A percentile compares a stretch with the other conserved stretches of the same genome.
phyloP scores from a whole-genome alignment of 2,888 invertebrate genomes.

The Notodonta dromedarius region DNA sequence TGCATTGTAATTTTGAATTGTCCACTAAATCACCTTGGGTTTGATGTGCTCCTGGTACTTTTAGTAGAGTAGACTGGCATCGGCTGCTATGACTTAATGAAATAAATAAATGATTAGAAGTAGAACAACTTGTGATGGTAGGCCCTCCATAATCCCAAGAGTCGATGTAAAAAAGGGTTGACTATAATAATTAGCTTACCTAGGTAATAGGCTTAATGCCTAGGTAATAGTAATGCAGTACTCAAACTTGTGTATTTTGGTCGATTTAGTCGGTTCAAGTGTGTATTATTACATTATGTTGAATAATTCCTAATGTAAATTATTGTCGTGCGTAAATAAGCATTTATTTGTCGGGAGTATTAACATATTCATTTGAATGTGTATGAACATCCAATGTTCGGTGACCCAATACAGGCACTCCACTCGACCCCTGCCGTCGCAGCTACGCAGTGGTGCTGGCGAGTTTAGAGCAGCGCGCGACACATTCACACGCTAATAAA shows the following conservation, averaged over 20 bases:
- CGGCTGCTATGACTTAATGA: neutral
- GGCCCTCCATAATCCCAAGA: no score
- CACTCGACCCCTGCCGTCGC: slow-evolving; percentile 58
- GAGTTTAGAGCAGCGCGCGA: slow-evolving; percentile 48
- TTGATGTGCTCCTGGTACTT: no score
- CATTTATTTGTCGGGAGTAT: slow-evolving; percentile 66
- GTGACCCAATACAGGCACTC: slow-evolving; percentile 67
- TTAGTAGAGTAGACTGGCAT: neutral
- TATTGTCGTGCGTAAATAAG: slow-evolving; percentile 58
- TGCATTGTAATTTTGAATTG: no score
- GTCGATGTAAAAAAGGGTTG: no score
- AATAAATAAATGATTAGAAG: slow-evolving; percentile 9
- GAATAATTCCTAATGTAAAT: slow-evolving; percentile 70
- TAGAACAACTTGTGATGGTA: neutral
- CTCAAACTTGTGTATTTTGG: no score
- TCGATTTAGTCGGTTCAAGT: slow-evolving; percentile 9
- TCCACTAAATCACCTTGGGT: no score
- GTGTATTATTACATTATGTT: slow-evolving; percentile 44
- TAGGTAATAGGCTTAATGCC: no score
- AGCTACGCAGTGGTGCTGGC: slow-evolving; percentile 45
- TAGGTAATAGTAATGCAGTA: no score
- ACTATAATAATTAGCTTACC: no score
- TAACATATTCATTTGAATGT: slow-evolving; percentile 77
- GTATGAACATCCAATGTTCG: slow-evolving; percentile 59
- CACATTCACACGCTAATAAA: slow-evolving; percentile 43